Conservation (phyloP, 1,140 invertebrate species). For the Eumeta japonica region DNA sequence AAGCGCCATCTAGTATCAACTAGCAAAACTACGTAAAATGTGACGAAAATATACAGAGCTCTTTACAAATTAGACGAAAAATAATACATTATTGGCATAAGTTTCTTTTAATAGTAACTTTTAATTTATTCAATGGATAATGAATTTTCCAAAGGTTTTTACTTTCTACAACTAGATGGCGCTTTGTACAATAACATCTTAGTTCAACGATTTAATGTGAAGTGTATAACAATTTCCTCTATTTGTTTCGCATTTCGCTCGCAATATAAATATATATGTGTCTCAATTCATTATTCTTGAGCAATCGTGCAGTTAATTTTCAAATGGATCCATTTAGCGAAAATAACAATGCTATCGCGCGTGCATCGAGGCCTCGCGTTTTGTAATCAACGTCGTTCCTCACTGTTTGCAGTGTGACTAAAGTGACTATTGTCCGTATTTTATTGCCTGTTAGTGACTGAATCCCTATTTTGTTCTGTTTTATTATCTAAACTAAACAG, state of each 20-base stretch:
- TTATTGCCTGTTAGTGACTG: slow-evolving; percentile 12
- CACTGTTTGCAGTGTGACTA: slow-evolving; percentile 20
- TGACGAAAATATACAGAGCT: too few relatives aligned
- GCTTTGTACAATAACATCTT: too few relatives aligned
- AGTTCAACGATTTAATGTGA: too few relatives aligned
- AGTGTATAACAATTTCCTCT: slow-evolving; percentile 20
- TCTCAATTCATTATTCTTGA: slow-evolving; percentile 38
- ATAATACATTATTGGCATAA: too few relatives aligned
- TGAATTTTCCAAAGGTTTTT: too few relatives aligned
- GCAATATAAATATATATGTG: too few relatives aligned
- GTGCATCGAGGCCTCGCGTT: slow-evolving; percentile 23
- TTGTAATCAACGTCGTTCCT: slow-evolving; percentile 27
- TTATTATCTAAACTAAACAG: too few relatives aligned
- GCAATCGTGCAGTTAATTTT: slow-evolving; percentile 53
- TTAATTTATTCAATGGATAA: too few relatives aligned
- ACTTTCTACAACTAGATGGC: slow-evolving; percentile 29
- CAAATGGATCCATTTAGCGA: slow-evolving; percentile 46
- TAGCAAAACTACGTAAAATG: slow-evolving; percentile 4
- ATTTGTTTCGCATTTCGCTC: slow-evolving; percentile 26
- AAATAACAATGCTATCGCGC: slow-evolving; percentile 34
- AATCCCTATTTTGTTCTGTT: too few relatives aligned
- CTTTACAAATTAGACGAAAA: too few relatives aligned
- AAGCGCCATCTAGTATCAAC: slow-evolving; percentile 20
- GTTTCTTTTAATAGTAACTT: slow-evolving; percentile 2
- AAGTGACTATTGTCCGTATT: slow-evolving; percentile 14